Percentiles rank a stretch among this genome's conserved stretches.
Conservation (phyloP, 2,888 invertebrate genomes). For the Cheilosia vulpina region DNA sequence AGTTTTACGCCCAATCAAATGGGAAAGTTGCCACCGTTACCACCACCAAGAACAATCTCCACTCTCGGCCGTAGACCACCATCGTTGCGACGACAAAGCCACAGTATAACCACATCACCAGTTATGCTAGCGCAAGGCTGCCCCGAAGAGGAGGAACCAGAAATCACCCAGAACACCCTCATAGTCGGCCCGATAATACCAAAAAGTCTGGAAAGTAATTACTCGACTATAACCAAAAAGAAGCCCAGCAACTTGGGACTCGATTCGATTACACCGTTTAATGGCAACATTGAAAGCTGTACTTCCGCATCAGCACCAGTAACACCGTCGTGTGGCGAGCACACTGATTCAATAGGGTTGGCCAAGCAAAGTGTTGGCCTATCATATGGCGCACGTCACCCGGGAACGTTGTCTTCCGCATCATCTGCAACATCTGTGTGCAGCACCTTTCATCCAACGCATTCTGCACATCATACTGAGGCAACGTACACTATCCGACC, state of each 20-base stretch:
- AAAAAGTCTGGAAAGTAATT: slow-evolving; percentile 78
- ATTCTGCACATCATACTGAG: slow-evolving; percentile 80
- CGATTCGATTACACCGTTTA: not conserved
- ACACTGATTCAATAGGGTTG: slow-evolving; percentile 25
- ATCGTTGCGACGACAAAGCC: slow-evolving; percentile 81
- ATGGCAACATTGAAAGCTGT: slow-evolving; percentile 15
- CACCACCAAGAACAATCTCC: slow-evolving; percentile 89
- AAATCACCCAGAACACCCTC: slow-evolving; percentile 85
- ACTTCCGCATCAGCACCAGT: slow-evolving; percentile 53
- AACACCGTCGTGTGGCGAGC: slow-evolving; percentile 40
- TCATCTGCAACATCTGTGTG: slow-evolving; percentile 57
- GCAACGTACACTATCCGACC: slow-evolving; percentile 80
- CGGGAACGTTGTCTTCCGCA: slow-evolving; percentile 14
- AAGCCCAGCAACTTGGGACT: slow-evolving; percentile 44
- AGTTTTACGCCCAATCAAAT: slow-evolving; percentile 78
- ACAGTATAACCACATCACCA: slow-evolving; percentile 83
- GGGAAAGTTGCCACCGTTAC: slow-evolving; percentile 86
- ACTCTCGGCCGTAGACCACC: slow-evolving; percentile 85
- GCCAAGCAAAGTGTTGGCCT: slow-evolving; percentile 16
- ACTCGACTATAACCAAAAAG: slow-evolving; percentile 76
- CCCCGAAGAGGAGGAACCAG: slow-evolving; percentile 83
- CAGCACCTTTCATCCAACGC: slow-evolving; percentile 73
- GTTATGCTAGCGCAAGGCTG: slow-evolving; percentile 84
- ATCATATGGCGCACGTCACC: slow-evolving; percentile 15
- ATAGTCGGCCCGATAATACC: slow-evolving; percentile 85